phyloP scores from a whole-genome alignment of 2,113 vertebrate species.

The Reinhardtius hippoglossoides region DNA sequence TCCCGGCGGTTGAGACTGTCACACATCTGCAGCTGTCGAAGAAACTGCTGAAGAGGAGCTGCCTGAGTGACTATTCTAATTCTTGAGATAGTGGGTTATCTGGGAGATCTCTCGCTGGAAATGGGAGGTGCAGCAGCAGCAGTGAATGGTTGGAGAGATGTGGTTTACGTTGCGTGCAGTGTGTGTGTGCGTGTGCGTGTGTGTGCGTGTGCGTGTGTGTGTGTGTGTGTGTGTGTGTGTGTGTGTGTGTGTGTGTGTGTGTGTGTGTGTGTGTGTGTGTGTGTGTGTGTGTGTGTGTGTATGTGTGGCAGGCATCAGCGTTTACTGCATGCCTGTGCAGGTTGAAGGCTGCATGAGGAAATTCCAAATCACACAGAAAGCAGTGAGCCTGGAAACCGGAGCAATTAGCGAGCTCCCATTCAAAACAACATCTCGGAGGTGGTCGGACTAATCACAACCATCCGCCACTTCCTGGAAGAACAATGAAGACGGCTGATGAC shows the following conservation, averaged over 20 bases:
- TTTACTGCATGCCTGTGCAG: slow-evolving; percentile 27
- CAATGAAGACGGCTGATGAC: not conserved
- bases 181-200: not conserved
- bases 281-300: not conserved
- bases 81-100: slow-evolving; percentile 71
- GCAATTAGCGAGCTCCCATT: not conserved
- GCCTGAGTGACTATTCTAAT: slow-evolving; percentile 69
- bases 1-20: slow-evolving; percentile 55
- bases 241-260: not conserved
- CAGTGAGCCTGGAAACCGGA: not conserved
- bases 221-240: not conserved
- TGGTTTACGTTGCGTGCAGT: slow-evolving; percentile 28
- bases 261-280: too few species aligned
- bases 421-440: not conserved
- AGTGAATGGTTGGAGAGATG: slow-evolving; percentile 48
- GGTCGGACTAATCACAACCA: not conserved
- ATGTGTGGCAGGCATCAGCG: slow-evolving; percentile 18
- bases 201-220: too few species aligned
- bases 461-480: not conserved
- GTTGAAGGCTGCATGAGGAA: slow-evolving; percentile 5
- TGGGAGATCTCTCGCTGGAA: slow-evolving; percentile 63
- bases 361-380: slow-evolving; percentile 13
- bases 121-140: slow-evolving; percentile 31
- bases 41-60: slow-evolving; percentile 65
- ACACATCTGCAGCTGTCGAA: slow-evolving; percentile 59